Base-by-base conservation (phyloP, 2,888 invertebrate genomes). In the Bimastos eiseni region DNA sequence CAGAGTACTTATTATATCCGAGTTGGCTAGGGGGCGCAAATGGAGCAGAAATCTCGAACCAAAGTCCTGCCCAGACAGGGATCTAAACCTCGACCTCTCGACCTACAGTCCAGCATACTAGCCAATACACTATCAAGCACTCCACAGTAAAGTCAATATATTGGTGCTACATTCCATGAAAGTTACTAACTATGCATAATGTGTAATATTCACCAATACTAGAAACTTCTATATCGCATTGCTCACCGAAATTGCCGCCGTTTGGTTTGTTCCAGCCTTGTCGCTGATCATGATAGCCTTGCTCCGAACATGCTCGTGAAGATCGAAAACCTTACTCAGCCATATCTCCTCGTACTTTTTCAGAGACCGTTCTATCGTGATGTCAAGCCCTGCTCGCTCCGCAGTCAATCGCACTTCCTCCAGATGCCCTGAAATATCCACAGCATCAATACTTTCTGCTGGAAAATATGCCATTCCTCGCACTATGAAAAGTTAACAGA, bases 321-420 rank as follows among this genome's bases (percentile, higher is more conserved):
- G 92, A 89, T 94, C 94, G 92, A 95, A 95, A 88, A 95, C 92
- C 92, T 95, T 95, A 92, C 95, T 95, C 83, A 95, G 93, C 95
- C 95, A 95, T 13, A 95, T 94, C 91, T 95, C 95, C 92, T 95
- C 95, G 91, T 94, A 95, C 0, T 94, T 95, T 93, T 95, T 95
- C 90, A 95, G 93, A 6, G 94, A 94, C 91, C 94, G 94, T 91
- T 95, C 95, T 83, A 95, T 94, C 83, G 94, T 93, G 90, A 95
- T 92, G 92, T 95, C 95, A 91, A 95, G 95, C 33, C 94, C 94
- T 1, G 95, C 95, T 86, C 94, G 92, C 93, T 95, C 94, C 6
- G 95, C 95, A 89, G 95, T 95, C n/a, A 94, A 94, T 91, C 94
- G 91, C 0, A 95, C 95, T 92, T 95, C 95, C 93, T 95, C 95